Evolutionary conservation across 2,797 vertebrate genomes (phyloP).

Genomic region (Tadarida brasiliensis): DNA sequence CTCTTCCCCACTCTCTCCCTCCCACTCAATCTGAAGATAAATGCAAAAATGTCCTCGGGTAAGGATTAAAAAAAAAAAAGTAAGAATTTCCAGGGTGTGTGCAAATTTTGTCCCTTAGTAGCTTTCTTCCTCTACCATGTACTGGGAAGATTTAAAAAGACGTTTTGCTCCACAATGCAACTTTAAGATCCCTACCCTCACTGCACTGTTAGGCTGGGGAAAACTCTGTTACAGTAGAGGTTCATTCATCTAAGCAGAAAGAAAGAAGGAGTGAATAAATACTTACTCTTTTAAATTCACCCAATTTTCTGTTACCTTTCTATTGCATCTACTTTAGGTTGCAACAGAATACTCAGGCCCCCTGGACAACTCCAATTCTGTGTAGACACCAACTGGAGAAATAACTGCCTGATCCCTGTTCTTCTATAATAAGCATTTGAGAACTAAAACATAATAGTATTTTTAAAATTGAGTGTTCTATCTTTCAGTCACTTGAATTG

Average conservation of each 20-base stretch:
- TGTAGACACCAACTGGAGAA: not conserved
- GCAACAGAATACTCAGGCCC: not conserved
- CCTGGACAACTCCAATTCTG: not conserved
- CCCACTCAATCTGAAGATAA: no score
- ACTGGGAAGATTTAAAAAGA: not conserved
- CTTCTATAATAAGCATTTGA: not conserved
- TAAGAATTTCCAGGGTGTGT: not conserved
- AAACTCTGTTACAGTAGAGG: not conserved
- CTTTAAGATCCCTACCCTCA: not conserved
- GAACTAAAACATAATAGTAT: constrained; percentile 1
- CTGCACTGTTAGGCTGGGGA: not conserved
- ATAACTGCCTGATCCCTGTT: not conserved
- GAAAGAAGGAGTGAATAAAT: not conserved
- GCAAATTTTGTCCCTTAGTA: not conserved
- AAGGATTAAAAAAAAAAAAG: no score
- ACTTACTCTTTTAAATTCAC: not conserved
- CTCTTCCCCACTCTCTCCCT: no score
- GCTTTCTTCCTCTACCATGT: not conserved
- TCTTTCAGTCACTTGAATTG: constrained; percentile 19
- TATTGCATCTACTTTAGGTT: not conserved
- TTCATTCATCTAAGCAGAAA: not conserved
- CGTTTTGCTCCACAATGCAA: not conserved
- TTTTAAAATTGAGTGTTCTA: not conserved
- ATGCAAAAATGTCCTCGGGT: no score
- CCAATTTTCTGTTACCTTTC: not conserved